Evolutionary conservation across 30 jellyfish, hydroid and myxozoan genomes (phyloP), one percentile per base, ranked within the genome.

Genomic region (Chrysaora quinquecirrha): DNA sequence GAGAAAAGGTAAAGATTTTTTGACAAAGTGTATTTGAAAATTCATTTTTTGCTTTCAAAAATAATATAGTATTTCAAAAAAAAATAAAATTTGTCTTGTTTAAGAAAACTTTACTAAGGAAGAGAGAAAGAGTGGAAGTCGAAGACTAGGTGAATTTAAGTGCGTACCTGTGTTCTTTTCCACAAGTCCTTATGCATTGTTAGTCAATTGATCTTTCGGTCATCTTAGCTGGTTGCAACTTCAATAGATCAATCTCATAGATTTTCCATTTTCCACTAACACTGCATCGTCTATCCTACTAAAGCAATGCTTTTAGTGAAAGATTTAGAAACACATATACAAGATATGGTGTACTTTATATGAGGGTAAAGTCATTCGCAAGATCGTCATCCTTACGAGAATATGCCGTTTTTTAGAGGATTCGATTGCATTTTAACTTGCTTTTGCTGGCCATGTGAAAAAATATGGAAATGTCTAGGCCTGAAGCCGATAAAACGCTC

Each of bases 401-500:
- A 66, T 6, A 70, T 70, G 82, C 3, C 47, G 27, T 70, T 1
- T 70, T 27, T 70, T 27, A 35, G 3, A 25, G 70, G 50, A 65
- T 16, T 69, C 48, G 81, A 25, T 30, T 20, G 43, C 70, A 7
- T 63, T 32, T 30, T 31, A 27, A 70, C 23, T 35, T 86, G 88
- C 58, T 34, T 66, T n/a, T 75, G 81, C 46, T 92, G 93, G 91
- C 96, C 97, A 28, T 70, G 87, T 28, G 61, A 72, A 0, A 21
- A 24, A 25, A 38, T 66, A n/a, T 92, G 96, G 98, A 67, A 56
- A 10, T 65, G 80, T 20, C 73, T 84, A n/a, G 82, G 80, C 23
- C 64, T 72, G 34, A 67, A 33, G 27, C 91, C 83, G 47, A 49
- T 86, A 0, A 85, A 84, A 16, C 91, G 74, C n/a, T 92, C 98